These are phyloP conservation scores for Paragorgia papillata DNA, from an alignment of 92 coral and sea anemone genomes.

Conservation along the genomic window DNA sequence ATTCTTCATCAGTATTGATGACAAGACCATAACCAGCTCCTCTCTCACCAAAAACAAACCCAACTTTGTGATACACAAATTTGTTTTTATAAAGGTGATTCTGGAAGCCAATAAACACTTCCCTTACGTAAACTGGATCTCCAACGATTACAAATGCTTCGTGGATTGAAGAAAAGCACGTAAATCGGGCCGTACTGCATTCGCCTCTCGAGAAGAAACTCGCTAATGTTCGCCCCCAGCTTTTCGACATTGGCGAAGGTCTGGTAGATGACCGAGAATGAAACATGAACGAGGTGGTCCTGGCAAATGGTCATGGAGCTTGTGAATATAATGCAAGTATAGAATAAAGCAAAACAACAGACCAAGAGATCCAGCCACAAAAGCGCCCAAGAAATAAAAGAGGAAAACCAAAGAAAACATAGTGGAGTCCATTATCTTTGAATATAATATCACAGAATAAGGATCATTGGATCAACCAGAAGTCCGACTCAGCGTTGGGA, in stretches of 20 bases:
- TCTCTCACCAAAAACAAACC: conserved; percentile 54
- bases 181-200: conserved; percentile 59
- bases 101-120: conserved; percentile 44
- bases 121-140: conserved; percentile 50
- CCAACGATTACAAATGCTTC: conserved; percentile 42
- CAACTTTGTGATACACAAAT: conserved; percentile 29
- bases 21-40: conserved; percentile 54
- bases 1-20: conserved; percentile 55
- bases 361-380: background rate
- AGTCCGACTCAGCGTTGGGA: no score
- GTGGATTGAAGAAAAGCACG: conserved; percentile 52
- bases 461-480: no score
- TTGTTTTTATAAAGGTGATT: conserved; percentile 23
- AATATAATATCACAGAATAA: no score
- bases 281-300: conserved; percentile 67
- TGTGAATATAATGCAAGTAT: conserved; percentile 37
- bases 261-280: conserved; percentile 56
- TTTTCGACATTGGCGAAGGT: conserved; percentile 19
- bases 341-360: background rate
- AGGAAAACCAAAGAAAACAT: background rate
- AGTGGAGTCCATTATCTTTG: background rate
- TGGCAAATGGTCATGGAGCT: conserved; percentile 62
- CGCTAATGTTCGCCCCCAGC: conserved; percentile 3
- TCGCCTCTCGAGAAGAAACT: conserved; percentile 30
- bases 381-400: background rate